Conservation (phyloP, 2,797 vertebrate species). For the Girardinus metallicus region DNA sequence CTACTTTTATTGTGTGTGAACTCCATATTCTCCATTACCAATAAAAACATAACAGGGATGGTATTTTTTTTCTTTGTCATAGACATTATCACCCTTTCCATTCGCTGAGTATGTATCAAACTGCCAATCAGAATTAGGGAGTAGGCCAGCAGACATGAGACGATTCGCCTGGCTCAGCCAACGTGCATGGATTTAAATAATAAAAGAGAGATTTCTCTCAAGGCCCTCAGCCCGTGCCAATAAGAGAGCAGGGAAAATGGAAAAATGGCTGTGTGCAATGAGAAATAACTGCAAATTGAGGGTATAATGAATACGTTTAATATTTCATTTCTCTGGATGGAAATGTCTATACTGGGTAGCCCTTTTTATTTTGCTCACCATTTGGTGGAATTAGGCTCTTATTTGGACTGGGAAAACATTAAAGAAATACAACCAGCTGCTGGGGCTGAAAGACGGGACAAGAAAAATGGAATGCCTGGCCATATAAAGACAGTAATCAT, state of each 20-base stretch:
- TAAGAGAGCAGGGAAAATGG: conserved; percentile 79
- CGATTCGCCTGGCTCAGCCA: conserved; percentile 83
- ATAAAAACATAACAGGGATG: conserved; percentile 87
- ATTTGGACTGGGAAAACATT: conserved; percentile 69
- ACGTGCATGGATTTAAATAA: conserved; percentile 87
- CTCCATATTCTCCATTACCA: conserved; percentile 80
- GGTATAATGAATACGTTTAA: conserved; percentile 88
- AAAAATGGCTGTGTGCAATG: conserved; percentile 80
- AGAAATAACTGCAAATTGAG: conserved; percentile 87
- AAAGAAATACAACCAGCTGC: conserved; percentile 76
- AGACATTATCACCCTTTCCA: conserved; percentile 81
- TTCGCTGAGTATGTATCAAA: conserved; percentile 79
- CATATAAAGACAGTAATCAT: conserved; percentile 80
- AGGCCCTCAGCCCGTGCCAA: conserved; percentile 80
- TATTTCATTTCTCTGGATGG: conserved; percentile 85
- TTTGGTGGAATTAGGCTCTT: conserved; percentile 73
- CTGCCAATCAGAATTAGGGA: conserved; percentile 86
- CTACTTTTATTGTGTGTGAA: conserved; percentile 84
- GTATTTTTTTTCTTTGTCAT: conserved; percentile 85
- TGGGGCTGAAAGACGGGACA: conserved; percentile 47
- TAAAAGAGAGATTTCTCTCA: conserved; percentile 87
- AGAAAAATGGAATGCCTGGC: conserved; percentile 50
- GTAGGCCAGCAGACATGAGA: conserved; percentile 78
- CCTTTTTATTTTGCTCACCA: conserved; percentile 58
- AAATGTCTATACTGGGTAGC: conserved; percentile 77